Base-by-base conservation (phyloP, 2,888 invertebrate species). In the Zelleria hepariella region DNA sequence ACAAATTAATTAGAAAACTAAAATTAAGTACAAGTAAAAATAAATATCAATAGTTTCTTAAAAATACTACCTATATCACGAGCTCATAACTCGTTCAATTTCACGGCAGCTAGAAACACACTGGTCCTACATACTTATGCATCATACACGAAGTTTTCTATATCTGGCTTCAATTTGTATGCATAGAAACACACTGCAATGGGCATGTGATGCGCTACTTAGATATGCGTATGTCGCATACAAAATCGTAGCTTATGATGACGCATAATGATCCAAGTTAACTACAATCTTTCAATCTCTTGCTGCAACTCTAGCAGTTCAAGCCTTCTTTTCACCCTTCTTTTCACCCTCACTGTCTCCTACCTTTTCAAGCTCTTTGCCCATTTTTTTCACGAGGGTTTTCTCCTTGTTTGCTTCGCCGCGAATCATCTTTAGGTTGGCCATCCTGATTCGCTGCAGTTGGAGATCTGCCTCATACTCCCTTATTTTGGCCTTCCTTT, bases 281-380 rank as follows among this genome's bases (percentile, higher is more conserved):
- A n/a, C n/a, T n/a, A n/a, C 32, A 42, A 15, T 15, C 32, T 4
- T 5, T 15, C 6, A 32, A 32, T 6, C 2, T 10, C 32, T 32
- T 32, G 8, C 10, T 4, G 32, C 32, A 42, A 42, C 10, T 2
- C 32, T 42, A 42, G 15, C 15, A 10, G 32, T 1, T 15, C 10
- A 42, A 42, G 2, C 10, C 10, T 42, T 42, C 32, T 42, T 15
- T 42, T 15, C 10, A 42, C 1, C 15, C 15, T 1, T 6, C 10
- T 42, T 42, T 15, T 42, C 32, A 10, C 15, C 15, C 15, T 15
- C 32, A 2, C 4, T 42, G 32, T 15, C 15, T 15, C 32, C 32
- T 63, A 87, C 88, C 78, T 81, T 87, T 66, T 87, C 87, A 60
- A 87, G 86, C 62, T 86, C 85, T 0, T 63, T 0, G 32, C 86